phyloP scores from a whole-genome alignment of 2,888 invertebrate genomes.

The Eupithecia dodoneata region DNA sequence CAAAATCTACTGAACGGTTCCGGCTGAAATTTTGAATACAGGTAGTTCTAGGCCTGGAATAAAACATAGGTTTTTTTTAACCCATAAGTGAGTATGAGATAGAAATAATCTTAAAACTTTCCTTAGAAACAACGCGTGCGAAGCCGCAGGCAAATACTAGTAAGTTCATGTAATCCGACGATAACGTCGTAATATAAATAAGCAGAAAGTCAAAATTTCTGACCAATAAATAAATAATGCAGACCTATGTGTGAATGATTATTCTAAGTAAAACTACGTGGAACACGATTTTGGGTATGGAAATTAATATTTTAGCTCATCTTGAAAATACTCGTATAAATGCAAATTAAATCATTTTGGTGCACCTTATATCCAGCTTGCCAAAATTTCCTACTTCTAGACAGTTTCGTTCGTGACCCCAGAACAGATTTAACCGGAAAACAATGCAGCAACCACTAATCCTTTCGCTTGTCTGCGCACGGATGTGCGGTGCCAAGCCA shows the following conservation, averaged over 20 bases:
- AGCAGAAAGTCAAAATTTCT: background rate
- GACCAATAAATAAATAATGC: background rate
- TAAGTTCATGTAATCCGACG: background rate
- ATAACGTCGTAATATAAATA: background rate
- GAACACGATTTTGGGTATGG: background rate
- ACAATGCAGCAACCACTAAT: constrained; percentile 3
- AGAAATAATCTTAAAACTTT: too few species aligned
- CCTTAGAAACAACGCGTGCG: too few species aligned
- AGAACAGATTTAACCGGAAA: background rate
- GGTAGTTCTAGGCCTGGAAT: too few species aligned
- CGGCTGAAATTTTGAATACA: too few species aligned
- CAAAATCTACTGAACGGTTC: too few species aligned
- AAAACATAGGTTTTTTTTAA: too few species aligned
- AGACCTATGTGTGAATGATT: background rate
- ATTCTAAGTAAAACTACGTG: background rate
- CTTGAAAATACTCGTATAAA: background rate
- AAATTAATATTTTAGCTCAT: background rate
- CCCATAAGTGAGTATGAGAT: too few species aligned
- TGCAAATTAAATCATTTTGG: background rate
- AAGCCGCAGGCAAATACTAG: background rate
- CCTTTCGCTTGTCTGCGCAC: constrained; percentile 1
- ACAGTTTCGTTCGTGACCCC: constrained; percentile 6
- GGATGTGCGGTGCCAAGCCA: background rate
- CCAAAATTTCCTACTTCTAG: constrained; percentile 1
- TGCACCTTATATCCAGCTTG: background rate